Evolutionary conservation across 2,888 invertebrate genomes (phyloP).

Genomic region (Latrodectus hesperus): DNA sequence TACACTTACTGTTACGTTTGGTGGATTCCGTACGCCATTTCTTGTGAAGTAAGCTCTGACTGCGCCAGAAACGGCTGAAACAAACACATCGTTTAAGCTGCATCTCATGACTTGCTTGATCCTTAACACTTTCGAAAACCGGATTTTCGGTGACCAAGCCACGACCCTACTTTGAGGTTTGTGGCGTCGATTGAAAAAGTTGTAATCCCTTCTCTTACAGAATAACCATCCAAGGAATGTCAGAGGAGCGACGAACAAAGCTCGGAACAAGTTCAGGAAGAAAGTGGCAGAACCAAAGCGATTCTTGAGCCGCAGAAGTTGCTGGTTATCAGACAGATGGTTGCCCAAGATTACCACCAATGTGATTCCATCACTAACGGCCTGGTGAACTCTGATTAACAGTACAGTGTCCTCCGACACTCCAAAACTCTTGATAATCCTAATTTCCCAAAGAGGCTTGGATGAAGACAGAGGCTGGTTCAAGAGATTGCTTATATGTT

Average conservation of each 20-base stretch:
- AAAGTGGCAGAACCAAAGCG: constrained; percentile 76
- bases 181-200: constrained; percentile 74
- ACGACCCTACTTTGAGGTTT: constrained; percentile 72
- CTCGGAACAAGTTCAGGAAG: constrained; percentile 76
- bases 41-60: constrained; percentile 77
- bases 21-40: constrained; percentile 77
- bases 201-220: constrained; percentile 75
- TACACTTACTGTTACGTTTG: constrained; percentile 76
- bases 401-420: constrained; percentile 76
- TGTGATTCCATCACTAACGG: constrained; percentile 78
- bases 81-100: constrained; percentile 78
- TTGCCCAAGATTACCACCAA: constrained; percentile 75
- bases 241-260: constrained; percentile 77
- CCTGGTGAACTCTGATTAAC: constrained; percentile 77
- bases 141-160: constrained; percentile 77
- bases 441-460: constrained; percentile 78
- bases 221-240: constrained; percentile 77
- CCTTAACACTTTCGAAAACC: constrained; percentile 75
- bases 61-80: constrained; percentile 78
- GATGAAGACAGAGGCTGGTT: constrained; percentile 75
- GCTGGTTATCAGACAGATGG: constrained; percentile 69
- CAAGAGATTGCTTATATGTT: constrained; percentile 76
- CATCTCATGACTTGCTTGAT: constrained; percentile 79
- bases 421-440: constrained; percentile 76
- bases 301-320: constrained; percentile 72